A percentile compares a stretch with the other conserved stretches of the same genome.
phyloP scores from a whole-genome alignment of 2,113 vertebrate species.

The Nematolebias whitei region DNA sequence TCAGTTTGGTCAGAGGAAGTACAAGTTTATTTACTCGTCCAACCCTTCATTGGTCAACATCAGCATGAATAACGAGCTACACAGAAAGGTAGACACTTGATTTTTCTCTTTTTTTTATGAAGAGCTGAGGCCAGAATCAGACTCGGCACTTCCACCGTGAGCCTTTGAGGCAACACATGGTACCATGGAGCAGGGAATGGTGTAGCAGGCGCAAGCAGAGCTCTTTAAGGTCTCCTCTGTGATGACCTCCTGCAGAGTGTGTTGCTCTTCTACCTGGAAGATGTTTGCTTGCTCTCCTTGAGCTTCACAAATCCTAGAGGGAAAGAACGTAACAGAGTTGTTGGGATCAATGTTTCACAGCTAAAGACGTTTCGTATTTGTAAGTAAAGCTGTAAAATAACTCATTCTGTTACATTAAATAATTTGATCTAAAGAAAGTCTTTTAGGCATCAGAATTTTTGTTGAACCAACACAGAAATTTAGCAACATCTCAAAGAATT shows the following conservation, averaged over 20 bases:
- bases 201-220: conserved; percentile 84
- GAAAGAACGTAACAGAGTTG: neutral
- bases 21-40: neutral
- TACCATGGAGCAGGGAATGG: conserved; percentile 74
- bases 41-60: neutral
- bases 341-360: neutral
- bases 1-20: neutral
- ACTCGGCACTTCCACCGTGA: conserved; percentile 53
- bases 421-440: neutral
- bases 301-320: conserved; percentile 88
- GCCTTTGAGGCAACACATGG: conserved; percentile 48
- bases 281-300: conserved; percentile 88
- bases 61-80: neutral
- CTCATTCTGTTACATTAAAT: neutral
- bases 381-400: neutral
- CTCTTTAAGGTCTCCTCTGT: conserved; percentile 86
- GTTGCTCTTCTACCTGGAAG: conserved; percentile 94
- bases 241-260: conserved; percentile 87
- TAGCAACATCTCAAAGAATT: no score
- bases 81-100: neutral
- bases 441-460: neutral
- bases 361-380: neutral
- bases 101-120: conserved; percentile 49
- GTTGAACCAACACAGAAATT: neutral
- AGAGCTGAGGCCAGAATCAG: conserved; percentile 77